Evolutionary conservation across 2,797 vertebrate species (phyloP).

Genomic region (Hyperoplus lanceolatus): DNA sequence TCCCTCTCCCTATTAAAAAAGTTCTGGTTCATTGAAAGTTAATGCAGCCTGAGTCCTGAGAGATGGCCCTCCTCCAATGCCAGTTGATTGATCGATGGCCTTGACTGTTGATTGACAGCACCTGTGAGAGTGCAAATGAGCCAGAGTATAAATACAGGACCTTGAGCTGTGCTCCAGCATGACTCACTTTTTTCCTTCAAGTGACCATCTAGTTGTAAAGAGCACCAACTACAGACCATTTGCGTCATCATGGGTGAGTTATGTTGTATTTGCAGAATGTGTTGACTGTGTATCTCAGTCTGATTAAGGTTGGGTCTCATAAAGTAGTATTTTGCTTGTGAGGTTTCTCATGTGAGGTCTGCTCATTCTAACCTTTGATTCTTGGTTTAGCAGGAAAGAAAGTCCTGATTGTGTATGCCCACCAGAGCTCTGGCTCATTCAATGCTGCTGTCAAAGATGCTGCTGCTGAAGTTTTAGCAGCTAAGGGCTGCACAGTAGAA

Average conservation of each 20-base stretch:
- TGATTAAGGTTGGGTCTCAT: no score
- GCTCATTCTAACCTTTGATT: not conserved
- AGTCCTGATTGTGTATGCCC: slow-evolving; percentile 89
- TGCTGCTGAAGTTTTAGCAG: slow-evolving; percentile 83
- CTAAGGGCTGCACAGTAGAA: slow-evolving; percentile 82
- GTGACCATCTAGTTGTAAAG: rapidly evolving
- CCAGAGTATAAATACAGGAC: slow-evolving; percentile 48
- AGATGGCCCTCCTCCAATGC: not conserved
- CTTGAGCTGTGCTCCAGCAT: rapidly evolving
- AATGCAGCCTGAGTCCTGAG: not conserved
- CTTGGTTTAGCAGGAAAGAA: slow-evolving; percentile 76
- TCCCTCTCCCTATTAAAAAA: slow-evolving; percentile 5
- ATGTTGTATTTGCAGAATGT: no score
- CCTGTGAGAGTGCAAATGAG: slow-evolving; percentile 33
- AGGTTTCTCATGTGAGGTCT: not conserved
- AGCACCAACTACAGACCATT: rapidly evolving
- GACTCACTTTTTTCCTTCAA: not conserved
- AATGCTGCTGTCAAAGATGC: slow-evolving; percentile 84
- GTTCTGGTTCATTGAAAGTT: not conserved
- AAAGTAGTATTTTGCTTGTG: not conserved
- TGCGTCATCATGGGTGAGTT: slow-evolving; percentile 54
- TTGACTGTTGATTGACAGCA: slow-evolving; percentile 68
- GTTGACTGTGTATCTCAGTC: not conserved
- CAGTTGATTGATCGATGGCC: slow-evolving; percentile 36
- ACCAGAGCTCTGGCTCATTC: slow-evolving; percentile 89